Conservation (phyloP, 2,113 vertebrate genomes). For the Bos indicus region DNA sequence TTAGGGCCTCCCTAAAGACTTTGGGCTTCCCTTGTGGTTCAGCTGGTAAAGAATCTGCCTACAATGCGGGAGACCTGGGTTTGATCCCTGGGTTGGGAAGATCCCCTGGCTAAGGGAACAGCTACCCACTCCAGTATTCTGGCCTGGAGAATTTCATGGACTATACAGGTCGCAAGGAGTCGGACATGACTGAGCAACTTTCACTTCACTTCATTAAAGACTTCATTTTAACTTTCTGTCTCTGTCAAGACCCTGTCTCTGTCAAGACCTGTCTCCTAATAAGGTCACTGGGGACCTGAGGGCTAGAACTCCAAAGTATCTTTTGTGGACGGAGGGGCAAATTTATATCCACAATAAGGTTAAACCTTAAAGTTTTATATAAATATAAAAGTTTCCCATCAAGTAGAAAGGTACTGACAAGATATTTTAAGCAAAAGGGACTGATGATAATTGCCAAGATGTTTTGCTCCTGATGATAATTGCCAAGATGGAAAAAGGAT, state of each 20-base stretch:
- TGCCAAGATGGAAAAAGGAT: not conserved
- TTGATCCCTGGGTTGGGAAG: not conserved
- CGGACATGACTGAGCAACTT: not conserved
- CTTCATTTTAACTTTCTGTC: not conserved
- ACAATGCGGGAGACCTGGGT: accelerated
- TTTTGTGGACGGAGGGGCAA: not conserved
- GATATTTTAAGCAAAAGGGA: not conserved
- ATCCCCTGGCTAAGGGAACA: accelerated
- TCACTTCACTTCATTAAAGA: not conserved
- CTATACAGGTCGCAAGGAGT: not conserved
- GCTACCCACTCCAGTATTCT: not conserved
- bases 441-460: not conserved
- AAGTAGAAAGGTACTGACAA: not conserved
- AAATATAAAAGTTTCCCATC: not conserved
- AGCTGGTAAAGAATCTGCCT: not conserved
- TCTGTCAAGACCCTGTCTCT: not conserved
- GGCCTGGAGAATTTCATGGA: not conserved
- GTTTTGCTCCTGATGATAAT: not conserved
- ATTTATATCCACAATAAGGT: not conserved
- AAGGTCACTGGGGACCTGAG: not conserved
- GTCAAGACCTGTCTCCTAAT: not conserved
- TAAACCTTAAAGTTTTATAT: not conserved
- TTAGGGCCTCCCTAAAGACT: not conserved
- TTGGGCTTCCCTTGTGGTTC: not conserved
- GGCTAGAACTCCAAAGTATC: not conserved